These are phyloP conservation scores for Nesogale talazaci DNA, from an alignment of 2,113 vertebrate species.

Conservation along the genomic window DNA sequence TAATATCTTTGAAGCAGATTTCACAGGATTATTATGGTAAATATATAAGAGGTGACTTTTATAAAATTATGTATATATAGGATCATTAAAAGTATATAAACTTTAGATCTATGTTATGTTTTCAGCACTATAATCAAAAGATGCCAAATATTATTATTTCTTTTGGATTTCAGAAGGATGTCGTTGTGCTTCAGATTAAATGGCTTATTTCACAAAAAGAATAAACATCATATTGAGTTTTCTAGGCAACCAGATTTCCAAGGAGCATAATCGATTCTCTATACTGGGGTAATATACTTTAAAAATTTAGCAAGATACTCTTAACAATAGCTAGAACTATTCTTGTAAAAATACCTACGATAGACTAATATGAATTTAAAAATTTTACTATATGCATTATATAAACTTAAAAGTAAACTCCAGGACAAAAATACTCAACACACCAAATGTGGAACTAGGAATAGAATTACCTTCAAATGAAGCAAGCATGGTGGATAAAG, in stretches of 20 bases:
- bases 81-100: constrained; percentile 11
- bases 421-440: constrained; percentile 16
- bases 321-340: not conserved
- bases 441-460: constrained; percentile 37
- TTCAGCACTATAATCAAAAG: not conserved
- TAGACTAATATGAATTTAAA: not conserved
- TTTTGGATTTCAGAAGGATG: constrained; percentile 26
- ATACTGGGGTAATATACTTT: not conserved
- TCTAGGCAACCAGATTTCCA: constrained; percentile 66
- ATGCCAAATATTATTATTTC: constrained; percentile 44
- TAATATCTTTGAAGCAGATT: not conserved
- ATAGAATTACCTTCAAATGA: constrained; percentile 66
- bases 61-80: not conserved
- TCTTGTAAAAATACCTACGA: not conserved
- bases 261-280: not conserved
- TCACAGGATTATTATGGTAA: not conserved
- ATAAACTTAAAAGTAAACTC: constrained; percentile 11
- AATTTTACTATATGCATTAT: not conserved
- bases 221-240: constrained; percentile 38
- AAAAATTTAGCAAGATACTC: not conserved
- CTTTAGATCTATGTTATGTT: constrained; percentile 36
- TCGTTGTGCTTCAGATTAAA: constrained; percentile 45
- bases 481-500: constrained; percentile 60
- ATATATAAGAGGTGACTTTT: not conserved
- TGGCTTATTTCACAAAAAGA: not conserved